Evolutionary conservation across 2,113 vertebrate genomes (phyloP).

Genomic region (Meles meles): DNA sequence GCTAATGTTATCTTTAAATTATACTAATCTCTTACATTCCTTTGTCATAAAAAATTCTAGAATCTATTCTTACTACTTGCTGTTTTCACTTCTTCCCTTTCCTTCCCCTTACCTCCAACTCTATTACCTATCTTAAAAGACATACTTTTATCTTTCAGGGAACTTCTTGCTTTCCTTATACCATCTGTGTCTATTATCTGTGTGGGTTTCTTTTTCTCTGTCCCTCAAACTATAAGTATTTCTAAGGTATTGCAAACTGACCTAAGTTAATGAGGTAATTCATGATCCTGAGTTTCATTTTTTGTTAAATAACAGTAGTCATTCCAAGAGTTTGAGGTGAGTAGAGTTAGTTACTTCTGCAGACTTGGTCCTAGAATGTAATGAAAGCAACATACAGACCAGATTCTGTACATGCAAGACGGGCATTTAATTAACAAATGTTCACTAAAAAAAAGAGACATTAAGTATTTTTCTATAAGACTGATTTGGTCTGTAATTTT

Average conservation of each 20-base stretch:
- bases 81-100: not conserved
- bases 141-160: not conserved
- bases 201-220: not conserved
- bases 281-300: not conserved
- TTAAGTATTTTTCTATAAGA: not conserved
- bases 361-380: not conserved
- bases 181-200: not conserved
- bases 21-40: not conserved
- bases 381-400: not conserved
- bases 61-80: not conserved
- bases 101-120: not conserved
- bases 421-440: not conserved
- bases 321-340: not conserved
- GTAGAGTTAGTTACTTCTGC: not conserved
- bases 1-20: not conserved
- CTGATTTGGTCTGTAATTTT: not conserved
- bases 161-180: not conserved
- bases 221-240: not conserved
- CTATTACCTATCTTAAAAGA: not conserved
- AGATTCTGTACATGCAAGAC: not conserved
- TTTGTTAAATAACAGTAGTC: not conserved
- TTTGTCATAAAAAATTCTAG: not conserved
- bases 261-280: not conserved
- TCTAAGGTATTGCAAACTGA: not conserved
- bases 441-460: not conserved